A percentile compares a stretch with the other conserved stretches of the same genome.
Evolutionary conservation across 2,888 invertebrate genomes (phyloP).

Genomic region (Pemphredon lugubris): DNA sequence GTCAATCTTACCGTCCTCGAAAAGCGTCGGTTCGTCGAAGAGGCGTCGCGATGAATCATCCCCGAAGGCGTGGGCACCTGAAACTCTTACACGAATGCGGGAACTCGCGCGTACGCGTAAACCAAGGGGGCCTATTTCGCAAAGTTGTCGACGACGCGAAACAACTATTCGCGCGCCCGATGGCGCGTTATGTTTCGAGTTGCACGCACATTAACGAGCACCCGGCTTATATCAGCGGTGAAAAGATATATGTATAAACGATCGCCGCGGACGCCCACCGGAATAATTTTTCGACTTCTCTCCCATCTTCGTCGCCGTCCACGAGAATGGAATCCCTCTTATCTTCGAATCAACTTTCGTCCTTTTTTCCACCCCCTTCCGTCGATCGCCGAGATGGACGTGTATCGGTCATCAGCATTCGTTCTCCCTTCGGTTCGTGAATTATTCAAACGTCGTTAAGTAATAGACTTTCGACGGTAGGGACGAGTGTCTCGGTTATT

Average conservation of each 20-base stretch:
- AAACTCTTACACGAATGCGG: slow-evolving; percentile 39
- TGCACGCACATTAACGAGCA: slow-evolving; percentile 76
- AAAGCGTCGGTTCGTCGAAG: slow-evolving; percentile 51
- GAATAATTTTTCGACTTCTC: slow-evolving; percentile 17
- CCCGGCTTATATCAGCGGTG: slow-evolving; percentile 51
- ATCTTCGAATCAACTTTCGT: slow-evolving; percentile 40
- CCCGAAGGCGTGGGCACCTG: slow-evolving; percentile 55
- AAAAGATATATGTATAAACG: slow-evolving; percentile 44
- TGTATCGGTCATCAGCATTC: slow-evolving; percentile 50
- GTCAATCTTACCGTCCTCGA: slow-evolving; percentile 39
- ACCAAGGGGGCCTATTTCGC: slow-evolving; percentile 58
- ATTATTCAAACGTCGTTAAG: slow-evolving; percentile 51
- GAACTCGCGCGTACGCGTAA: slow-evolving; percentile 22
- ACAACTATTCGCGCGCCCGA: slow-evolving; percentile 75
- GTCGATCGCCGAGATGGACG: slow-evolving; percentile 36
- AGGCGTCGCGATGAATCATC: slow-evolving; percentile 67
- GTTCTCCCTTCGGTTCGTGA: slow-evolving; percentile 57
- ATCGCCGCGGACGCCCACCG: slow-evolving; percentile 57
- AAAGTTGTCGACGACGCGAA: slow-evolving; percentile 73
- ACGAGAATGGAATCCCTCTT: slow-evolving; percentile 8
- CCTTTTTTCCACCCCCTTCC: too few relatives aligned
- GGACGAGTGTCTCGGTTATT: too few relatives aligned
- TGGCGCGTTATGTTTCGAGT: slow-evolving; percentile 72
- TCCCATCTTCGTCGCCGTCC: slow-evolving; percentile 17
- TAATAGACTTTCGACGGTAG: too few relatives aligned